These are phyloP conservation scores for Hypotaenidia philippensis DNA, from an alignment of 2,797 vertebrate genomes.

Conservation along the genomic window DNA sequence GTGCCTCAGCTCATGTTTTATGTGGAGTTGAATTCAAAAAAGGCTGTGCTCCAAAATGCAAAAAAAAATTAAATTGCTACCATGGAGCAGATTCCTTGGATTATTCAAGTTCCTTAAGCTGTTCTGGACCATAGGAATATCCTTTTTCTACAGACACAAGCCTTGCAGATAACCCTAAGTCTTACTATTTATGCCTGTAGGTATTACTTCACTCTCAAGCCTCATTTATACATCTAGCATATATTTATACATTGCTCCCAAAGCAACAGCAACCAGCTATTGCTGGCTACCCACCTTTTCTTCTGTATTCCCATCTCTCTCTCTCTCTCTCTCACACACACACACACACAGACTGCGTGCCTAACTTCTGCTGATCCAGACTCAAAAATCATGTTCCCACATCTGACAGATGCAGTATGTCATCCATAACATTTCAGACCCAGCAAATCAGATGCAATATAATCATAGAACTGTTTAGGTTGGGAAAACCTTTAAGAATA, in stretches of 20 bases:
- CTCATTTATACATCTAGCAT: not conserved
- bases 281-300: not conserved
- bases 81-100: not conserved
- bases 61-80: slow-evolving; percentile 15
- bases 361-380: not conserved
- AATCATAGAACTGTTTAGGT: no score
- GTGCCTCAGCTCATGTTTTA: not conserved
- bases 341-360: fast-evolving
- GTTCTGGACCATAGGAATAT: not conserved
- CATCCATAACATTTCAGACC: not conserved
- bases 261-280: not conserved
- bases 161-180: not conserved
- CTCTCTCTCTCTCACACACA: not conserved
- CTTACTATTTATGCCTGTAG: not conserved
- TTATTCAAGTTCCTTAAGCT: not conserved
- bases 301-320: not conserved
- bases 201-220: not conserved
- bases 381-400: not conserved
- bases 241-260: not conserved
- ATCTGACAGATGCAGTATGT: not conserved
- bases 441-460: not conserved
- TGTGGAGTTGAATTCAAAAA: not conserved
- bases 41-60: slow-evolving; percentile 17
- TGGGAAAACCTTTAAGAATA: no score
- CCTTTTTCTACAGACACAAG: not conserved